Base-by-base conservation (phyloP, 2,113 vertebrate genomes). In the Empidonax traillii region DNA sequence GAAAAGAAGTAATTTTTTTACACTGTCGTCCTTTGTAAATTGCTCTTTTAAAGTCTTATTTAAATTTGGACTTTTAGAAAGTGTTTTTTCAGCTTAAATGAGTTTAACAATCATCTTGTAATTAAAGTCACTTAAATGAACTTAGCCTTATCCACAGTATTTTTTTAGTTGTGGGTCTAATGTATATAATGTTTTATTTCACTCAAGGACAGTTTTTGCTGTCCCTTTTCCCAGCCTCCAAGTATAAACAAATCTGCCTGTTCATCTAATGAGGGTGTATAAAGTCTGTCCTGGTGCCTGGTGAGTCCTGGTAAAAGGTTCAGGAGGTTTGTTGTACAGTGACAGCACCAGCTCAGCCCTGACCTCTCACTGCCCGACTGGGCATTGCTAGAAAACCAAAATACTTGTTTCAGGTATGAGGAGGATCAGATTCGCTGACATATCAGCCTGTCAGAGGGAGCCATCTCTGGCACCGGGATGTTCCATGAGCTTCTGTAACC, bases 111-210 rank as follows among this genome's bases (percentile, higher is more conserved):
- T 92, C 71, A 73, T 86, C 33, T 35, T 72, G 62, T 91, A 91
- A 96, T 95, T 90, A 88, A 89, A 94, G 71, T 94, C 67, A 71
- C 68, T 96, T 77, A 55, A 87, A 76, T 82, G 35, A 91, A 91
- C 51, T 86, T 86, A 67, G 51, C 53, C 35, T 96, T 91, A 76
- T n/a, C 55, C 87, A 75, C 59, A 55, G 27, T 65, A 49, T 25
- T 78, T 46, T 80, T 79, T 79, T 9, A 80, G n/a, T 63, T 86
- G 33, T 75, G 56, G 47, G 30, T 74, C 33, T 31, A 46, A 83
- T 25, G 30, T 74, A 39, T 62, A 61, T 35, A 35, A 35, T 35
- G 43, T 69, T 87, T 71, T 56, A 59, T 67, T 72, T 90, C 53
- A 72, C 51, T 73, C 1, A 0, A 52, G 58, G 49, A 8, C 37